Conservation (phyloP, 2,888 invertebrate species). For the Drosophila hawaiiensis region DNA sequence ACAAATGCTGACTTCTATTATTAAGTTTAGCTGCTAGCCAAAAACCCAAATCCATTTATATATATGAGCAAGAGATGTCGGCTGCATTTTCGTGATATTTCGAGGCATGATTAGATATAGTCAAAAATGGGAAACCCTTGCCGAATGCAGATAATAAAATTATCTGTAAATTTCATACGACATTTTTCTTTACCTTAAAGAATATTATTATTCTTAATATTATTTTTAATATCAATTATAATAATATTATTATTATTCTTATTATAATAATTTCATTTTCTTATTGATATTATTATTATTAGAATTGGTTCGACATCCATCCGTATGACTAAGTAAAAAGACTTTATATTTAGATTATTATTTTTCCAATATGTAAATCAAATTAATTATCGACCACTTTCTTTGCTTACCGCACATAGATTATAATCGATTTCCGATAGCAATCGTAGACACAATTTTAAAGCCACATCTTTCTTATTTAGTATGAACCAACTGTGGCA, state of each 20-base stretch:
- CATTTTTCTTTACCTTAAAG: neutral
- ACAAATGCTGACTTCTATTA: constrained; percentile 10
- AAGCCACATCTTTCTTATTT: neutral
- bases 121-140: neutral
- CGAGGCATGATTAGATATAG: neutral
- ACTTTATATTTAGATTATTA: neutral
- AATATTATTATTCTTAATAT: neutral
- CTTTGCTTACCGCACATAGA: neutral
- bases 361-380: neutral
- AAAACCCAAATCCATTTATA: constrained; percentile 7
- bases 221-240: neutral
- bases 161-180: neutral
- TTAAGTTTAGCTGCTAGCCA: constrained; percentile 45
- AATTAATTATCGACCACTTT: neutral
- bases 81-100: constrained; percentile 7
- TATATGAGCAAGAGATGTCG: constrained; percentile 21
- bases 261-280: neutral
- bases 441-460: neutral
- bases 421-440: neutral
- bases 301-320: neutral
- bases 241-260: neutral
- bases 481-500: neutral
- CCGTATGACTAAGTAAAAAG: neutral
- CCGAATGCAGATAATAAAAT: neutral
- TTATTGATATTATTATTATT: neutral